These are phyloP conservation scores for Ophioninae sp. DNA, from an alignment of 2,888 invertebrate genomes.

Conservation along the genomic window DNA sequence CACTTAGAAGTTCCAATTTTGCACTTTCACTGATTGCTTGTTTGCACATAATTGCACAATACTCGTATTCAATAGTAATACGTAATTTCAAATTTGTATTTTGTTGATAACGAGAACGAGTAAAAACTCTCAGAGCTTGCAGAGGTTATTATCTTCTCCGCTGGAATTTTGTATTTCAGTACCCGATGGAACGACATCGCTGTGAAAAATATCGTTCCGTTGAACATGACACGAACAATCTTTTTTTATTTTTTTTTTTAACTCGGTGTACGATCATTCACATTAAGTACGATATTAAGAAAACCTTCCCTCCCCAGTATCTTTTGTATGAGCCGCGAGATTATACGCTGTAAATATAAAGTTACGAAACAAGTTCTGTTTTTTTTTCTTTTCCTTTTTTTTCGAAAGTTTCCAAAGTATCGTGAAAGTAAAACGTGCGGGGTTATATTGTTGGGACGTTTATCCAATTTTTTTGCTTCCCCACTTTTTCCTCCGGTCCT, in stretches of 20 bases:
- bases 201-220: neutral
- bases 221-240: constrained; percentile 6
- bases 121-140: too few relatives aligned
- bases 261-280: neutral
- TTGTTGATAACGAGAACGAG: too few relatives aligned
- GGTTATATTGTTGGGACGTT: constrained; percentile 38
- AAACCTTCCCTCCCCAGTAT: neutral
- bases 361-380: constrained; percentile 44
- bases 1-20: too few relatives aligned
- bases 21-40: too few relatives aligned
- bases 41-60: too few relatives aligned
- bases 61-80: too few relatives aligned
- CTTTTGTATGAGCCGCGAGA: constrained; percentile 2
- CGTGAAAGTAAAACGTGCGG: constrained; percentile 38
- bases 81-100: too few relatives aligned
- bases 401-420: constrained; percentile 39
- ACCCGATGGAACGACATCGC: neutral
- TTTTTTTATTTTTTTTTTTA: neutral
- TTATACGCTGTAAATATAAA: constrained; percentile 40
- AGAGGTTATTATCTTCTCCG: neutral
- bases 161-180: neutral
- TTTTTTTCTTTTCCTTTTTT: neutral
- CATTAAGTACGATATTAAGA: constrained; percentile 13
- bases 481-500: constrained; percentile 1
- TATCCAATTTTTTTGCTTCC: constrained; percentile 42